Evolutionary conservation across 2,888 invertebrate species (phyloP).

Genomic region (Coecobrya sp.): DNA sequence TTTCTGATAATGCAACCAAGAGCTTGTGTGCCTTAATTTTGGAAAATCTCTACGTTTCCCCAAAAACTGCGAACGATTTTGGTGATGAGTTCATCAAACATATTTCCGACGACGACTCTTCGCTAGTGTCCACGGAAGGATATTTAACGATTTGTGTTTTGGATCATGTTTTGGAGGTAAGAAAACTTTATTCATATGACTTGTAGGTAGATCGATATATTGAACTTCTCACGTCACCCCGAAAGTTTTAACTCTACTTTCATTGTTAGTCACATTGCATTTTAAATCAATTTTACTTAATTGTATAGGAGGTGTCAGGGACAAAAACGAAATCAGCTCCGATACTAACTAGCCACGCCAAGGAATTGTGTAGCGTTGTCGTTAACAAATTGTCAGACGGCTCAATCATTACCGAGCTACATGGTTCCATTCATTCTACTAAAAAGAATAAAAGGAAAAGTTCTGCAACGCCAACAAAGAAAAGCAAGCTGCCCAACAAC

Average conservation of each 20-base stretch:
- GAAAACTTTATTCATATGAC: neutral
- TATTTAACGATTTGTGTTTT: constrained; percentile 64
- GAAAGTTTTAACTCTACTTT: neutral
- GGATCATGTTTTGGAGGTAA: constrained; percentile 83
- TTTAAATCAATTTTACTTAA: neutral
- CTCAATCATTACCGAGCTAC: constrained; percentile 62
- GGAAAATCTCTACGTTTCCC: constrained; percentile 84
- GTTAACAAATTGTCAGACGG: constrained; percentile 78
- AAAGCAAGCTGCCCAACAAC: constrained; percentile 4
- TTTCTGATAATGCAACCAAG: constrained; percentile 52
- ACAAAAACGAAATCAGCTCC: constrained; percentile 81
- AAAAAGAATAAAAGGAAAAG: constrained; percentile 69
- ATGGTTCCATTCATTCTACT: constrained; percentile 38
- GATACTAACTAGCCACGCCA: constrained; percentile 77
- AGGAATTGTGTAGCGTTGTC: constrained; percentile 81
- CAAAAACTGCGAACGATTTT: constrained; percentile 82
- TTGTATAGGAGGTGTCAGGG: constrained; percentile 69
- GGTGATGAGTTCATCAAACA: constrained; percentile 68
- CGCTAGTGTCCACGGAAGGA: constrained; percentile 30
- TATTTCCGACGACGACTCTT: constrained; percentile 71
- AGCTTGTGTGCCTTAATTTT: constrained; percentile 74
- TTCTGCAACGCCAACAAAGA: constrained; percentile 7
- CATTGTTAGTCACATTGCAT: neutral
- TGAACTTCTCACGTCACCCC: neutral
- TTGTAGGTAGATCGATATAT: neutral